Evolutionary conservation across 2,888 invertebrate species (phyloP).

Genomic region (Heliconius cydno): DNA sequence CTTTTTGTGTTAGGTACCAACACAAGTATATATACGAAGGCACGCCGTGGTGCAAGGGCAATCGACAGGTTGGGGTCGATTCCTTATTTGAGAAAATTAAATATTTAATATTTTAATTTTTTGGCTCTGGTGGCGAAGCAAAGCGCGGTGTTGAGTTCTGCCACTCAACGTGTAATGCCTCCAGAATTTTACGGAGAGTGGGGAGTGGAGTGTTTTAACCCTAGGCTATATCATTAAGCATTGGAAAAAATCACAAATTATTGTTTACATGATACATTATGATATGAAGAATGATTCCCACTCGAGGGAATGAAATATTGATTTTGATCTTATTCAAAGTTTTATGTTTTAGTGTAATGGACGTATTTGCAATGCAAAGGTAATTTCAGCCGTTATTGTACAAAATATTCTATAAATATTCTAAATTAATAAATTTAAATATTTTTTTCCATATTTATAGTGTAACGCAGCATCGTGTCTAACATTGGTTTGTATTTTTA

Average conservation of each 20-base stretch:
- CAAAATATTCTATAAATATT: neutral
- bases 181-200: neutral
- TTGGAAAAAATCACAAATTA: too few relatives aligned
- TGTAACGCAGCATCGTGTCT: slow-evolving; percentile 56
- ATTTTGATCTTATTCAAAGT: too few relatives aligned
- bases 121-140: too few relatives aligned
- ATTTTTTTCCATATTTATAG: slow-evolving; percentile 33
- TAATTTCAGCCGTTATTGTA: slow-evolving; percentile 12
- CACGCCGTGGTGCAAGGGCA: too few relatives aligned
- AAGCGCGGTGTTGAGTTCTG: neutral
- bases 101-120: too few relatives aligned
- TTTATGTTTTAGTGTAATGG: slow-evolving; percentile 44
- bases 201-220: neutral
- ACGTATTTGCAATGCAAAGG: slow-evolving; percentile 42
- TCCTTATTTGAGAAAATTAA: too few relatives aligned
- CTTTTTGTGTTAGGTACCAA: neutral
- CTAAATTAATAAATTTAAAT: neutral
- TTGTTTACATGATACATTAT: too few relatives aligned
- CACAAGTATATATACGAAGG: too few relatives aligned
- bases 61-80: too few relatives aligned
- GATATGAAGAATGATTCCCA: too few relatives aligned
- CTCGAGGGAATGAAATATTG: too few relatives aligned
- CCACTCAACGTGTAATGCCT: neutral
- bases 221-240: neutral
- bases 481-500: slow-evolving; percentile 50